These are phyloP conservation scores for Zaprionus obscuricornis DNA, from an alignment of 2,888 invertebrate species.

Conservation along the genomic window DNA sequence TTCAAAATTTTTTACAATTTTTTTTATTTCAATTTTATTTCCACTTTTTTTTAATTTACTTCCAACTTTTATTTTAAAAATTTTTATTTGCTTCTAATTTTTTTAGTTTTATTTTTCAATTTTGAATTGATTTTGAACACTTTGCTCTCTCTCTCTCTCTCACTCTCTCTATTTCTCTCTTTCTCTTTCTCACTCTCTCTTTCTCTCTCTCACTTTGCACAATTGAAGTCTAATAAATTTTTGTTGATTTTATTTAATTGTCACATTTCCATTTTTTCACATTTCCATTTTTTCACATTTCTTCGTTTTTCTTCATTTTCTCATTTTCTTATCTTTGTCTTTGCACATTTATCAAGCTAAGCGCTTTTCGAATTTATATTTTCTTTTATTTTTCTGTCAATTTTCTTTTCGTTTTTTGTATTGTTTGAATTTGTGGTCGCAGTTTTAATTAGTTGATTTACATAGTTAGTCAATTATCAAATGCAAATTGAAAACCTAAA, in stretches of 20 bases:
- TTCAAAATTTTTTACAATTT: too few species aligned
- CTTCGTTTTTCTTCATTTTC: conserved; percentile 6
- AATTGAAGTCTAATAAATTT: too few species aligned
- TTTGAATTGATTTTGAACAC: too few species aligned
- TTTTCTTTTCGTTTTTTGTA: conserved; percentile 38
- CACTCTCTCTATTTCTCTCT: conserved; percentile 20
- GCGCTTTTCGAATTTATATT: conserved; percentile 23
- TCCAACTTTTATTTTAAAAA: too few species aligned
- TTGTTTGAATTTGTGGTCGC: conserved; percentile 45
- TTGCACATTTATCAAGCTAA: conserved; percentile 23
- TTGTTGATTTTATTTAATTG: conserved; percentile 58
- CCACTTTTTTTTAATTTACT: too few species aligned
- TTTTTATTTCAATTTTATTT: too few species aligned
- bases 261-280: too few species aligned
- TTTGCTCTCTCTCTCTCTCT: too few species aligned
- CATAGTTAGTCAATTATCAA: conserved; percentile 12
- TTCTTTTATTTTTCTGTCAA: too few species aligned
- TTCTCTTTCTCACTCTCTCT: conserved; percentile 2
- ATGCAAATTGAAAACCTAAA: conserved; percentile 3
- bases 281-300: conserved; percentile 1
- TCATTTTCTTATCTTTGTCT: conserved; percentile 3
- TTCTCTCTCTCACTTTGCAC: too few species aligned
- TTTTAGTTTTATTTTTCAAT: too few species aligned
- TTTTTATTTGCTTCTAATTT: too few species aligned
- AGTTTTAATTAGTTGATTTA: conserved; percentile 34